These are phyloP conservation scores for Amiota minor DNA, from an alignment of 2,888 invertebrate species.

Conservation along the genomic window DNA sequence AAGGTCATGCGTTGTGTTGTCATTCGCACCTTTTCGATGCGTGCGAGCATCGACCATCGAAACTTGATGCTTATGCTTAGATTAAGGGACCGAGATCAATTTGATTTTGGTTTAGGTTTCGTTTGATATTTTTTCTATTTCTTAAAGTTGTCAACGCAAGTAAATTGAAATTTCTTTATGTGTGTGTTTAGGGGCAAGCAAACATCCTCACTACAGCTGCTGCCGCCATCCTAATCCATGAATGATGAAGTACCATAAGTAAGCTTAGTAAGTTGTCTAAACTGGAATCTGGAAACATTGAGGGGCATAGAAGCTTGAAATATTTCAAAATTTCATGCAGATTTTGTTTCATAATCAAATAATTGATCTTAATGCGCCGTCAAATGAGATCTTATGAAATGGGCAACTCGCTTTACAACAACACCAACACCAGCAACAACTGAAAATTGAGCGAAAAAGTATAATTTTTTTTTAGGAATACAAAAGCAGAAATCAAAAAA, in stretches of 20 bases:
- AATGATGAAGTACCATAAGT: neutral
- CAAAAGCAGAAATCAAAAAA: constrained; percentile 9
- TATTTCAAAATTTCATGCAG: constrained; percentile 66
- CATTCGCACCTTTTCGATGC: constrained; percentile 45
- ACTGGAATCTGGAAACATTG: too few relatives aligned
- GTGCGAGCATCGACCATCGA: neutral
- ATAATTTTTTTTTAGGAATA: neutral
- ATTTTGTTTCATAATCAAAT: constrained; percentile 71
- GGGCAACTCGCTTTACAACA: constrained; percentile 18
- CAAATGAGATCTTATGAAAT: constrained; percentile 51
- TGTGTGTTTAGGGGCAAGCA: neutral
- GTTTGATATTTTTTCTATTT: constrained; percentile 42
- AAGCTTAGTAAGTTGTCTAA: too few relatives aligned
- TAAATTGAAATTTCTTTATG: constrained; percentile 47
- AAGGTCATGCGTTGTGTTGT: constrained; percentile 38
- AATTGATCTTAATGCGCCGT: constrained; percentile 72
- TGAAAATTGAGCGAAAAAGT: neutral
- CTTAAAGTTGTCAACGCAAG: constrained; percentile 34
- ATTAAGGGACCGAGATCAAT: neutral
- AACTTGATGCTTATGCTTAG: constrained; percentile 13
- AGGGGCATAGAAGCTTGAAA: neutral
- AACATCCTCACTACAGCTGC: neutral
- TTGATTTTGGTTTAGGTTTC: neutral
- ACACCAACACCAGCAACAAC: neutral
- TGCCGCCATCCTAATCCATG: neutral